Conservation (phyloP, 2,888 invertebrate genomes). For the Drosophila multiciliata region DNA sequence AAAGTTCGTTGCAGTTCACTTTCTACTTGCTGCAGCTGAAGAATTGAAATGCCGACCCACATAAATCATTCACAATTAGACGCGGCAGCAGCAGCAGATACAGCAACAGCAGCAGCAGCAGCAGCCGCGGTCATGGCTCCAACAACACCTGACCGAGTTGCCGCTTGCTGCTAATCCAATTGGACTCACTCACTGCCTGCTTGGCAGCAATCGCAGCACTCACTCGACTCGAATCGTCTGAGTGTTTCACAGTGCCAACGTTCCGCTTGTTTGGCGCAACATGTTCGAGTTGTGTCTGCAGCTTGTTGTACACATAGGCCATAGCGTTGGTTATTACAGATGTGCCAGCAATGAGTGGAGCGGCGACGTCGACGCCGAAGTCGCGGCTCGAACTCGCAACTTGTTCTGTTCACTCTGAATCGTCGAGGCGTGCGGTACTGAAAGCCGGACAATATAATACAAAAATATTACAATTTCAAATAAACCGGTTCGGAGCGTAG, state of each 20-base stretch:
- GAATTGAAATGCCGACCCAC: constrained; percentile 68
- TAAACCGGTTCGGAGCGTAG: constrained; percentile 46
- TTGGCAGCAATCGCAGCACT: constrained; percentile 4
- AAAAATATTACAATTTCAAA: constrained; percentile 18
- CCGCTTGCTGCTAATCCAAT: constrained; percentile 28
- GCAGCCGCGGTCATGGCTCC: constrained; percentile 61
- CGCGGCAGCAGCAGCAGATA: constrained; percentile 48
- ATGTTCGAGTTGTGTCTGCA: constrained; percentile 37
- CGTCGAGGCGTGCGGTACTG: constrained; percentile 65
- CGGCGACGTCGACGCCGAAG: constrained; percentile 43
- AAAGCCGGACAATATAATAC: constrained; percentile 55
- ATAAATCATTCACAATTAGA: constrained; percentile 79
- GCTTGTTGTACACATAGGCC: constrained; percentile 2
- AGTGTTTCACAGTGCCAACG: constrained; percentile 41
- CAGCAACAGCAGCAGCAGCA: constrained; percentile 11
- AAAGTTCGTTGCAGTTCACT: constrained; percentile 56
- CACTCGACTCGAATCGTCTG: constrained; percentile 3
- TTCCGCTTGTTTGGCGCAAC: constrained; percentile 33
- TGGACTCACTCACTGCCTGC: constrained; percentile 29
- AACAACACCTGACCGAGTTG: constrained; percentile 75
- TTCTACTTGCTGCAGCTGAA: constrained; percentile 49
- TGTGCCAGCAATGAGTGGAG: constrained; percentile 43
- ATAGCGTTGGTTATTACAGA: constrained; percentile 6
- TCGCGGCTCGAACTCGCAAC: constrained; percentile 59
- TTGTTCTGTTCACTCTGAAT: constrained; percentile 65